Base-by-base conservation (phyloP, 1,140 invertebrate species). In the Neodiprion pinetum region DNA sequence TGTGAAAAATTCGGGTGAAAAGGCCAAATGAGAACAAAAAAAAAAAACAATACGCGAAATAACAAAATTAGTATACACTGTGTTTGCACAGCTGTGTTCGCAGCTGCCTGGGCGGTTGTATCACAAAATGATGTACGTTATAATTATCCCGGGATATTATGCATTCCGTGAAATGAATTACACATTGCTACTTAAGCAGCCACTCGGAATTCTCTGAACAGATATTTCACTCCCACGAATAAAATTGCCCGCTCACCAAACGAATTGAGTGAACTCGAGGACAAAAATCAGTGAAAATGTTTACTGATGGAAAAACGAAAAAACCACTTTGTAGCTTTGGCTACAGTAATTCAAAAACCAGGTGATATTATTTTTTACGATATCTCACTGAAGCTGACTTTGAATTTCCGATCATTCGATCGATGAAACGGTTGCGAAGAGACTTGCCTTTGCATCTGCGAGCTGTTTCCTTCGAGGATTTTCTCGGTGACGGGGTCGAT, bases 401-500 rank as follows among this genome's bases (percentile, higher is more conserved):
- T 40, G 28, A 40, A 40, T 40, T 40, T 40, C 28, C 28, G 28
- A 40, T 40, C 28, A 40, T 40, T 40, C 28, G 28, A 40, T 40
- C 28, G 1, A 40, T 53, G 49, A 73, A 73, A 73, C 50, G 12
- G 68, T 48, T 49, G 8, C 48, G 5, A 40, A 40, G 28, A 40
- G 48, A 86, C 88, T 89, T 86, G 95, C 93, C 91, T 93, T 79
- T 92, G 90, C 11, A 97, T 91, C 65, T 90, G 84, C 7, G 91
- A 90, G 77, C 93, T 92, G 80, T 96, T 95, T 48, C 93, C 91
- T 8, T 90, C 87, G 14, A 97, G 82, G 77, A 97, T 94, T 61
- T 88, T 90, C 72, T 95, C 95, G 0, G 92, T 94, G 48, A 90
- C 90, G 0, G 95, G 95, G 89, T 97, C 95, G 21, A 97, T 90